Conservation (phyloP, 2,888 invertebrate species). For the Anticlea derivata region DNA sequence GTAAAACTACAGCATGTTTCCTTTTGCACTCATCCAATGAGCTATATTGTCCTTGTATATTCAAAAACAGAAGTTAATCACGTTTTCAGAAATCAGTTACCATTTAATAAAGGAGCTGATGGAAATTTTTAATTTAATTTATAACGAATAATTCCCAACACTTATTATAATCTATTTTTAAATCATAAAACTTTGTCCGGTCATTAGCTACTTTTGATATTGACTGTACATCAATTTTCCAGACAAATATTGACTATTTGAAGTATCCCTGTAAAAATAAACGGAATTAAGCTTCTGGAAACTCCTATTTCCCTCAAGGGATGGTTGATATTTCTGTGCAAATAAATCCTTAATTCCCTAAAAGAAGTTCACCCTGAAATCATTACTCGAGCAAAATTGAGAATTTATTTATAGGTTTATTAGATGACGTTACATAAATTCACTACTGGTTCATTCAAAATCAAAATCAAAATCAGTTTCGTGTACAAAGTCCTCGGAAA, state of each 20-base stretch:
- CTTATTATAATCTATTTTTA: too few relatives aligned
- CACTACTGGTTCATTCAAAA: too few relatives aligned
- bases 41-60: not conserved
- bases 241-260: slow-evolving; percentile 3
- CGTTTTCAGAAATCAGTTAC: too few relatives aligned
- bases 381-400: slow-evolving; percentile 16
- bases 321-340: slow-evolving; percentile 17
- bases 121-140: too few relatives aligned
- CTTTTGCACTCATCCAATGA: slow-evolving; percentile 1
- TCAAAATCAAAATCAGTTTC: too few relatives aligned
- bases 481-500: too few relatives aligned
- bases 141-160: too few relatives aligned
- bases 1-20: not conserved
- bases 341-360: slow-evolving; percentile 9
- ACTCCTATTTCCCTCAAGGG: slow-evolving; percentile 8
- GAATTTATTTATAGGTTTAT: not conserved
- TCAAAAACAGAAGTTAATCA: too few relatives aligned
- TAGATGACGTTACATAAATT: too few relatives aligned
- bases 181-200: not conserved
- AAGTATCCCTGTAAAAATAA: slow-evolving; percentile 9
- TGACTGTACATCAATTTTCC: not conserved
- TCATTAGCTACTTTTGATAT: too few relatives aligned
- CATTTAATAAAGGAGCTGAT: too few relatives aligned
- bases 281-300: slow-evolving; percentile 8
- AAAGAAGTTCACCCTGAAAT: not conserved